Evolutionary conservation across 2,113 vertebrate genomes (phyloP), one percentile per base, ranked within the genome.

Genomic region (Casuarius casuarius): DNA sequence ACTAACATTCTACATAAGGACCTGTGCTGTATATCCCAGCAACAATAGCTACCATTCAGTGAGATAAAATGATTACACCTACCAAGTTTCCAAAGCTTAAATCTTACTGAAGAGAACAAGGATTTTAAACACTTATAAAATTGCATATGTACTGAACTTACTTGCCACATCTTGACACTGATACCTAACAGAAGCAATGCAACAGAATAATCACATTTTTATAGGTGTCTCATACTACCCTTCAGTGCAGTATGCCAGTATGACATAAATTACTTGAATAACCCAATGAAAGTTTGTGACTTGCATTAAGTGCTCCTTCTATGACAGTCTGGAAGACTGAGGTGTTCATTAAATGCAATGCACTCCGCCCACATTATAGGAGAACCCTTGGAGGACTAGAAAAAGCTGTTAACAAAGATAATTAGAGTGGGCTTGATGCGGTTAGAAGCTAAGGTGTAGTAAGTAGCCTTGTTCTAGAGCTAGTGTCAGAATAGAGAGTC

Each of bases 301-400:
- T 74, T 83, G 61, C 61, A 75, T 65, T 71, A 70, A 87, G 78
- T 91, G 13, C 18, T 29, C 65, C 35, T 81, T 76, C 26, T 84
- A n/a, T 79, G 70, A 35, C 29, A 72, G 9, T 59, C 29, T 84
- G 71, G 94, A 96, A 84, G 52, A 77, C 33, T 71, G 58, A 87
- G 20, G 19, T 72, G 12, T 72, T 96, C 72, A 94, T 84, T 91
- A 96, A 92, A 42, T 77, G 84, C 63, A 89, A 73, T 35, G 25
- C 22, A 72, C 59, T 92, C 74, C 78, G 77, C 16, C 20, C 31
- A 87, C 29, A 44, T 87, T 76, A 42, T 35, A 72, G 51, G 26
- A 96, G 42, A 90, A 74, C 73, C 38, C 38, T 87, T 93, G 49
- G 33, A 96, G 94, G 28, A 70, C 87, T 80, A 92, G 80, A 82